Percentiles rank a stretch among this genome's conserved stretches.
These are phyloP conservation scores for Corticium candelabrum DNA, from an alignment of 37 sponge, comb jelly and placozoan species.

Conservation along the genomic window DNA sequence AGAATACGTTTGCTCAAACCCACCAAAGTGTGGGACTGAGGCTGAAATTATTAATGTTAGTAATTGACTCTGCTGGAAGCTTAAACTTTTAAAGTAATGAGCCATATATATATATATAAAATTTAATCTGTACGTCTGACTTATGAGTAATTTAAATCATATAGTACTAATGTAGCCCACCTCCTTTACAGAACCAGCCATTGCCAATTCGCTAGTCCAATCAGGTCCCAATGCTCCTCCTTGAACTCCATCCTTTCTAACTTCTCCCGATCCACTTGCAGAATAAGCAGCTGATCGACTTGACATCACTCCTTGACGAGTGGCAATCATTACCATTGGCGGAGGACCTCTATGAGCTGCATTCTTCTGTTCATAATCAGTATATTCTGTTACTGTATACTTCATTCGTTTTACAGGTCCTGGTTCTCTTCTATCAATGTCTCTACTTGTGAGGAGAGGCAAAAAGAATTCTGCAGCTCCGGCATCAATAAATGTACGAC, in stretches of 20 bases:
- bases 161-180: no score
- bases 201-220: constrained; percentile 60
- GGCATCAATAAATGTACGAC: constrained; percentile 82
- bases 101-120: no score
- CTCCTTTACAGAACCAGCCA: constrained; percentile 40
- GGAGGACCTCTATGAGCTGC: no score
- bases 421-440: background rate
- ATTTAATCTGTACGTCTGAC: no score
- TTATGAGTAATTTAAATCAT: no score
- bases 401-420: constrained; percentile 48
- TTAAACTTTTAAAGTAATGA: no score
- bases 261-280: background rate
- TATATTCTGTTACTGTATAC: constrained; percentile 25
- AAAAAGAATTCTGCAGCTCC: constrained; percentile 91
- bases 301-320: background rate
- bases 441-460: constrained; percentile 19
- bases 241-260: background rate
- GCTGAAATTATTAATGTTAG: no score
- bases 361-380: no score
- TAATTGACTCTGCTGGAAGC: no score
- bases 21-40: no score
- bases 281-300: background rate
- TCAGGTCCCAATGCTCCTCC: constrained; percentile 96
- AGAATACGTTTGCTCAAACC: no score
- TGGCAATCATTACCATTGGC: no score